These are phyloP conservation scores for Heterodera schachtii DNA, from an alignment of 1,140 invertebrate genomes.

Conservation along the genomic window DNA sequence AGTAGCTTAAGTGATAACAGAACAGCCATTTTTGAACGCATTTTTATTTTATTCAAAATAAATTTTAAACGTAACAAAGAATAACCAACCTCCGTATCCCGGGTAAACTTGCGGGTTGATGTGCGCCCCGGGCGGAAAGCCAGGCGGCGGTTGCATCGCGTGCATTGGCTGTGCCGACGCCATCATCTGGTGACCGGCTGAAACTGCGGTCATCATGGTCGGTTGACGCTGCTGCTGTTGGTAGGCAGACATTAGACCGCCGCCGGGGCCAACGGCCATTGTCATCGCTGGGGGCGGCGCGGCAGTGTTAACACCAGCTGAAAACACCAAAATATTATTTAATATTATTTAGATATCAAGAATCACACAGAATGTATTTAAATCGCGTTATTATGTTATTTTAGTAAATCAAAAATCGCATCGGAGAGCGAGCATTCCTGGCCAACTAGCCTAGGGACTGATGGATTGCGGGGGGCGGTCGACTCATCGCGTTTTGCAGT, in stretches of 20 bases:
- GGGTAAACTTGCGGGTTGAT: constrained; percentile 61
- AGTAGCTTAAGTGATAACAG: background rate
- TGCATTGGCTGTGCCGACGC: constrained; percentile 44
- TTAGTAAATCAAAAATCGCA: background rate
- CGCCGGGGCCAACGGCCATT: constrained; percentile 11
- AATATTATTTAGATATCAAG: background rate
- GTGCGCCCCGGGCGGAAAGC: constrained; percentile 58
- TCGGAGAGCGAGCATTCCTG: constrained; percentile 2
- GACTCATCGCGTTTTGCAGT: constrained; percentile 28
- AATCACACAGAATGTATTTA: no score
- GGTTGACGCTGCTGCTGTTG: constrained; percentile 34
- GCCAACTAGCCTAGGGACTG: constrained; percentile 25
- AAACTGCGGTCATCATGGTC: constrained; percentile 20
- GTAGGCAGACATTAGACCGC: constrained; percentile 9
- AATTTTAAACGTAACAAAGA: no score
- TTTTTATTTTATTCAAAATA: no score
- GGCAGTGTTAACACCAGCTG: constrained; percentile 20
- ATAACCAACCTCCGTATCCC: constrained; percentile 34
- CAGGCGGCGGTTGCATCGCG: constrained; percentile 41
- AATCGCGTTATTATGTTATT: no score
- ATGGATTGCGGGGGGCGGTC: constrained; percentile 23
- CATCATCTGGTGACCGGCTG: constrained; percentile 34
- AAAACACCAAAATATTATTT: background rate
- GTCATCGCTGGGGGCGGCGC: constrained; percentile 28
- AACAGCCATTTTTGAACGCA: no score